These are phyloP conservation scores for Cryptotis parvus DNA, from an alignment of 2,113 vertebrate genomes.

Conservation along the genomic window DNA sequence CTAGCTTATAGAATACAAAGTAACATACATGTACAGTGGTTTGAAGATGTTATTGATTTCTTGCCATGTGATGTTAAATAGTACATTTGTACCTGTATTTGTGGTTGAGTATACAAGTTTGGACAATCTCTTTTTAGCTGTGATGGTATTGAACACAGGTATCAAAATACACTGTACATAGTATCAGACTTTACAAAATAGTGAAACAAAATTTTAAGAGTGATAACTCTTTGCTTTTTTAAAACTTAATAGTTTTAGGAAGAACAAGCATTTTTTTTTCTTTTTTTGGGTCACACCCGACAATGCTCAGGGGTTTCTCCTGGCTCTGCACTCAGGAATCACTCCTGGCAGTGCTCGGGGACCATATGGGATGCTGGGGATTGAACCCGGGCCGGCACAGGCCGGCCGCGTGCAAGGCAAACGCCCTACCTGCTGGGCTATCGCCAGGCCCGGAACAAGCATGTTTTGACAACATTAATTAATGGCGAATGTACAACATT, in stretches of 20 bases:
- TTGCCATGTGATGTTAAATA: conserved; percentile 12
- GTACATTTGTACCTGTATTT: neutral
- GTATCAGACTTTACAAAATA: conserved; percentile 1
- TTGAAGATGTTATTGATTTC: conserved; percentile 24
- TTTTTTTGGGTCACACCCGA: too few relatives aligned
- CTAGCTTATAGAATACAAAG: conserved; percentile 15
- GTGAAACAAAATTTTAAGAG: conserved; percentile 21
- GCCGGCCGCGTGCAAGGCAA: too few relatives aligned
- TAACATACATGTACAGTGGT: neutral
- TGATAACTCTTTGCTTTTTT: neutral
- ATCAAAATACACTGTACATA: neutral
- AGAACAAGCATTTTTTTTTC: conserved; percentile 39
- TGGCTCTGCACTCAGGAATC: too few relatives aligned
- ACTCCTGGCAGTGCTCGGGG: too few relatives aligned
- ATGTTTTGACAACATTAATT: conserved; percentile 18
- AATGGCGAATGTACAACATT: too few relatives aligned
- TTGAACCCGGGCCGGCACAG: too few relatives aligned
- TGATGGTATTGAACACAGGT: conserved; percentile 28
- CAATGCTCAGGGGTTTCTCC: too few relatives aligned
- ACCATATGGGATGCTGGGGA: too few relatives aligned
- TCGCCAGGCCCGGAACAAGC: too few relatives aligned
- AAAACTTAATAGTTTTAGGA: conserved; percentile 30
- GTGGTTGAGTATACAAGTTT: neutral
- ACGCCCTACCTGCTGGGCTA: too few relatives aligned
- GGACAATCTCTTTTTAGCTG: neutral